Base-by-base conservation (phyloP, 2,113 vertebrate genomes). In the Clarias batrachus region DNA sequence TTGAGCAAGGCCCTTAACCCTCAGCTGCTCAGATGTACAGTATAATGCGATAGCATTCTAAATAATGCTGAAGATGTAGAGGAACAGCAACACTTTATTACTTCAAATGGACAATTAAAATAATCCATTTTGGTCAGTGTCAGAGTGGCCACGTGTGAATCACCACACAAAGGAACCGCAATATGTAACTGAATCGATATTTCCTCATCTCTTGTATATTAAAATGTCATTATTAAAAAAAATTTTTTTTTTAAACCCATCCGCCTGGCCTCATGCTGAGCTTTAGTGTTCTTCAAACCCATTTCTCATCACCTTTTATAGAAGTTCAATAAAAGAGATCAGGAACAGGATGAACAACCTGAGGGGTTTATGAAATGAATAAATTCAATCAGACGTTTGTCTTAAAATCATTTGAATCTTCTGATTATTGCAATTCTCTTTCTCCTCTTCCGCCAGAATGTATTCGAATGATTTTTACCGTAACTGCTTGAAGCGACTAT, bases 341-440 rank as follows among this genome's bases (percentile, higher is more conserved):
- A 48, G 13, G 57, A 84, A 74, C 33, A 60, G n/a, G 33, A 70
- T 74, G 83, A 74, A 60, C 30, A 84, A 4, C 23, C 30, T 63
- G 71, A 76, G 37, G 33, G 62, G 25, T 52, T 33, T 78, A 76
- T 77, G n/a, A 76, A 63, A 63, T 21, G 3, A 68, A 82, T 48
- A 19, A 41, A 76, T 84, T 19, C 54, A 63, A 77, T 78, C 16
- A 33, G 5, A 48, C 74, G 14, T 11, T 6, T 27, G 33, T 77
- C 25, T 37, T 52, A 12, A 62, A 48, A 84, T 56, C 19, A 70
- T 83, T 54, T 30, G 63, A 17, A 68, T 41, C 41, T n/a, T 6
- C 27, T 68, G 81, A 7, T 25, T 19, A 54, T 82, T 48, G 25
- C 27, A 27, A 66, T 82, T 54, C 63, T 56, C n/a, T 27, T 82